Conservation (phyloP, 2,113 vertebrate species). For the Pedionomus torquatus region DNA sequence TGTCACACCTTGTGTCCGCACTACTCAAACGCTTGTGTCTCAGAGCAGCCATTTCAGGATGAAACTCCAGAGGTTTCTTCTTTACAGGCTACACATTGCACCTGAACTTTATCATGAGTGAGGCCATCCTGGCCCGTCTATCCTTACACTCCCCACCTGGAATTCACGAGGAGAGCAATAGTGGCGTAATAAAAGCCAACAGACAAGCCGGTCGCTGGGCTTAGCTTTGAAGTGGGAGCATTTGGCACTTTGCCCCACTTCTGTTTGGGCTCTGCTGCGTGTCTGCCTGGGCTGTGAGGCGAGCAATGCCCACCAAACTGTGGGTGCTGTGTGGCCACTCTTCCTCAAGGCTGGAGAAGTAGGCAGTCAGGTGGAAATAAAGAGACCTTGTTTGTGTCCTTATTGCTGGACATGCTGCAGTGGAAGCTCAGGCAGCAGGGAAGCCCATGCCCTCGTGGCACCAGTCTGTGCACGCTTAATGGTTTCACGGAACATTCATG, state of each 20-base stretch:
- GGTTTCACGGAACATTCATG: background rate
- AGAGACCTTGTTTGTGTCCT: background rate
- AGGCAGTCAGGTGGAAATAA: background rate
- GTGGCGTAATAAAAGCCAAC: constrained; percentile 22
- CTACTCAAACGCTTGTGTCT: background rate
- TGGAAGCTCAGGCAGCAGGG: background rate
- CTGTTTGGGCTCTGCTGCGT: background rate
- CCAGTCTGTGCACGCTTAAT: background rate
- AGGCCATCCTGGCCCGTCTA: background rate
- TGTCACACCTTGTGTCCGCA: fast-evolving
- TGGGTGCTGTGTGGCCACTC: constrained; percentile 34
- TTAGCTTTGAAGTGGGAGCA: constrained; percentile 60
- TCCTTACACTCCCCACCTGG: background rate
- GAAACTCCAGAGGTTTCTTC: background rate
- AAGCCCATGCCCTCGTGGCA: fast-evolving
- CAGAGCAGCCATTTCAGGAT: background rate
- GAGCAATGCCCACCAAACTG: constrained; percentile 58
- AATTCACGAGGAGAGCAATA: constrained; percentile 16
- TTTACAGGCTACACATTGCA: background rate
- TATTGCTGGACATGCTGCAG: background rate
- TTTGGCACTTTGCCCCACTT: constrained; percentile 67
- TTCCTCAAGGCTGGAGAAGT: background rate
- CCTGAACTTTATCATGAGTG: background rate
- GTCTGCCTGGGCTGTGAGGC: constrained; percentile 38
- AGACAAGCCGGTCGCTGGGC: constrained; percentile 21